Conservation (phyloP, 2,113 vertebrate genomes). For the Megaceryle torquata region DNA sequence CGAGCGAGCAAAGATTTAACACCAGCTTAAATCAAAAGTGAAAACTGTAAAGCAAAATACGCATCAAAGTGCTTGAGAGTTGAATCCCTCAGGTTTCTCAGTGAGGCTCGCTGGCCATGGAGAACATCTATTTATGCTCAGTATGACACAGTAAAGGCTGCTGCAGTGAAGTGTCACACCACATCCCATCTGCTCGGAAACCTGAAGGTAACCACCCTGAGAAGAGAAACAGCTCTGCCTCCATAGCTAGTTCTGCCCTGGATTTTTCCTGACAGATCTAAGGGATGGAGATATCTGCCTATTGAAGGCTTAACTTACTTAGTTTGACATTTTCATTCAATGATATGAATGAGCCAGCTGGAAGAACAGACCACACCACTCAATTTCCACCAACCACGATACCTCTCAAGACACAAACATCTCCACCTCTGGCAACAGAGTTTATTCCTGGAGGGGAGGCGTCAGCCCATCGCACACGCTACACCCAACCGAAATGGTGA, state of each 20-base stretch:
- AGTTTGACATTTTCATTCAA: background rate
- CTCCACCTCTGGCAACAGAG: background rate
- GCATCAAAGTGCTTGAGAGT: background rate
- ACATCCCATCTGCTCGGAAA: background rate
- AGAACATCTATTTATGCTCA: background rate
- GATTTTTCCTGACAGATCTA: rapidly evolving
- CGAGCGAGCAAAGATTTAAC: rapidly evolving
- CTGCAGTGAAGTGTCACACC: background rate
- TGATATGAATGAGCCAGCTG: rapidly evolving
- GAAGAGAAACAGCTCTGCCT: background rate
- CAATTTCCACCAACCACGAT: background rate
- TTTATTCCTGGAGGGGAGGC: background rate
- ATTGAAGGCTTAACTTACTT: background rate
- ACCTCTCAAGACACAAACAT: background rate
- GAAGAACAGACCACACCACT: background rate
- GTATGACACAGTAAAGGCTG: background rate
- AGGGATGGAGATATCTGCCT: background rate
- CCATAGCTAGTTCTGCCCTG: background rate
- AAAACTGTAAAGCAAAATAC: background rate
- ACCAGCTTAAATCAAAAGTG: background rate
- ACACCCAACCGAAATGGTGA: background rate
- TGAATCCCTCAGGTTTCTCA: background rate
- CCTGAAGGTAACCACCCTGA: background rate
- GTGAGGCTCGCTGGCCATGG: rapidly evolving
- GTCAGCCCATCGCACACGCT: background rate